Evolutionary conservation across 64 coral and sea anemone species (phyloP), one percentile per base, ranked within the genome.

Genomic region (Montipora foliosa): DNA sequence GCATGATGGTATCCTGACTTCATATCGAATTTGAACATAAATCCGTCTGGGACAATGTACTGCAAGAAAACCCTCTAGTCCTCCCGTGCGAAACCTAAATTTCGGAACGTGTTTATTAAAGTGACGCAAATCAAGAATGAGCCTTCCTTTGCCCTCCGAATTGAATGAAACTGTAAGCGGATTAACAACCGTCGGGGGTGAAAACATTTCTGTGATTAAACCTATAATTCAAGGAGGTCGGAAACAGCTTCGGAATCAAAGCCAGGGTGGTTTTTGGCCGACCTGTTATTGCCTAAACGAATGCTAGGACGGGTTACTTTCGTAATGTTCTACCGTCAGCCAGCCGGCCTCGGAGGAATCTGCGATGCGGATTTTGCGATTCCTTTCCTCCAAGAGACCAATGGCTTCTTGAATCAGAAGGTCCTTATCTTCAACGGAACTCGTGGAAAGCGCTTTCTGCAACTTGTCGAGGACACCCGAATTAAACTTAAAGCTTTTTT

Each of bases 61-160:
- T 81, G 24, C 11, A 94, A 3, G 51, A 94, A 89, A 44, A 48
- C 58, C 24, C 47, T 79, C 64, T 87, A 83, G 51, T 94, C 93
- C 49, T 94, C 93, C 93, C 87, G 89, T 89, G 12, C 77, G 10
- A 76, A 94, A 94, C 29, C 74, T 90, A 76, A 15, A 15, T 62
- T 95, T 81, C n/a, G 93, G 87, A 84, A 95, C 77, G 49, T 47
- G 83, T 47, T 90, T 90, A 78, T 95, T 95, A 19, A 95, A 72
- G 45, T 95, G 93, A 8, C 93, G 49, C 13, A 95, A 52, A 67
- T 90, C 68, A 44, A 90, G 79, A 61, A 95, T 84, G 19, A 90
- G 68, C 22, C 77, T 75, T 10, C 87, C 11, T 46, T 76, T 88
- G 16, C 92, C 83, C 64, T 79, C 70, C 2, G 85, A 72, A 89